Evolutionary conservation across 1,140 invertebrate species (phyloP).

Genomic region (Dendroctonus ponderosae): DNA sequence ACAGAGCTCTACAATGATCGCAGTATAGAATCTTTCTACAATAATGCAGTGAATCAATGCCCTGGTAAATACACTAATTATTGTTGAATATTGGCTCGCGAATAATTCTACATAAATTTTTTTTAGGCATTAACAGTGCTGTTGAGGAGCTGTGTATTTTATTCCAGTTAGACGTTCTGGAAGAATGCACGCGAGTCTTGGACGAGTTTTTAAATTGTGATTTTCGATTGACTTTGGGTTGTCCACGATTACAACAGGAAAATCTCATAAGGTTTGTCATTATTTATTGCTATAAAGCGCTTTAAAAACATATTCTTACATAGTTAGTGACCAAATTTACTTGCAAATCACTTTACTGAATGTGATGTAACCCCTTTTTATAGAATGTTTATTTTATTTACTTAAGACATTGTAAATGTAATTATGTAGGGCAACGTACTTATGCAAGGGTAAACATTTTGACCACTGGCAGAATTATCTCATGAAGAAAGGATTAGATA

Average conservation of each 20-base stretch:
- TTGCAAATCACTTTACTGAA: background rate
- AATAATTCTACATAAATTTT: slow-evolving; percentile 13
- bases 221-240: slow-evolving; percentile 30
- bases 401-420: no score
- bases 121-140: slow-evolving; percentile 45
- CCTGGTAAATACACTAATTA: slow-evolving; percentile 35
- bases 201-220: slow-evolving; percentile 31
- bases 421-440: slow-evolving; percentile 19
- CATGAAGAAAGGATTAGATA: slow-evolving; percentile 27
- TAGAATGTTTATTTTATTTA: background rate
- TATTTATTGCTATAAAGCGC: no score
- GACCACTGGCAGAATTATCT: slow-evolving; percentile 36
- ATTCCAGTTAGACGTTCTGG: slow-evolving; percentile 34
- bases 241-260: slow-evolving; percentile 5
- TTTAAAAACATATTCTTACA: background rate
- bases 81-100: background rate
- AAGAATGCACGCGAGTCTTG: slow-evolving; percentile 32
- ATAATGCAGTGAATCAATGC: slow-evolving; percentile 28
- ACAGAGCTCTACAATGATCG: slow-evolving; percentile 42
- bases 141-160: slow-evolving; percentile 40
- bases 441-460: slow-evolving; percentile 6
- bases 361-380: background rate
- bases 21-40: slow-evolving; percentile 35
- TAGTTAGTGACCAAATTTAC: background rate
- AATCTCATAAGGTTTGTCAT: slow-evolving; percentile 37